Evolutionary conservation across 2,888 invertebrate species (phyloP), one percentile per base, ranked within the genome.

Genomic region (Cantharis rustica): DNA sequence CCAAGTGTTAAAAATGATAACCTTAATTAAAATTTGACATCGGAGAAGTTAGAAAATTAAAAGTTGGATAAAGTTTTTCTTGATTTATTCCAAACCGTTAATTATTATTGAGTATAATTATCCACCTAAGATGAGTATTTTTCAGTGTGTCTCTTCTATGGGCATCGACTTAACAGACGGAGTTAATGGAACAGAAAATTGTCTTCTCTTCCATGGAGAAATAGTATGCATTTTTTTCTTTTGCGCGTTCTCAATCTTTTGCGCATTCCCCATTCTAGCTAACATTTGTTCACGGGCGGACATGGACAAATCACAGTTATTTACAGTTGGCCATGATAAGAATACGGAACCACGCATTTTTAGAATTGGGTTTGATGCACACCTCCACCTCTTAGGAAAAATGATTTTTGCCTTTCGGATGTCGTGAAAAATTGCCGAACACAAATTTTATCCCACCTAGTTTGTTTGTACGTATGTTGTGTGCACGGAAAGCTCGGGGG

Each of bases 151-250:
- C 70, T 82, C 81, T 79, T 77, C 81, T 83, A 82, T 85, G 85
- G 85, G 85, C 85, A 85, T 80, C 80, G 83, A 75, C 80, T 82
- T 84, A 86, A 88, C 86, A 84, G 87, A 88, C 88, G 86, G 84
- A 86, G 84, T 85, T 88, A 89, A 89, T 89, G 88, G 87, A 84
- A 87, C 85, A 87, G 89, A 89, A 89, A 89, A 89, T 89, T 89
- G 88, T 88, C 88, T 88, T 86, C 84, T 84, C 83, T 84, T 78
- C 82, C 82, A 80, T 82, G 85, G 82, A 84, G 85, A 85, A 86
- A 86, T 86, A 83, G 85, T 86, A 86, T 86, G 86, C 87, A 87
- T 88, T 89, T 88, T 87, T 88, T 88, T 86, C 85, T 84, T 80
- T 82, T 82, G 82, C 84, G 86, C 85, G 85, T 86, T 85, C 87